Evolutionary conservation across 2,113 vertebrate species (phyloP), one percentile per base, ranked within the genome.

Genomic region (Prunella himalayana): DNA sequence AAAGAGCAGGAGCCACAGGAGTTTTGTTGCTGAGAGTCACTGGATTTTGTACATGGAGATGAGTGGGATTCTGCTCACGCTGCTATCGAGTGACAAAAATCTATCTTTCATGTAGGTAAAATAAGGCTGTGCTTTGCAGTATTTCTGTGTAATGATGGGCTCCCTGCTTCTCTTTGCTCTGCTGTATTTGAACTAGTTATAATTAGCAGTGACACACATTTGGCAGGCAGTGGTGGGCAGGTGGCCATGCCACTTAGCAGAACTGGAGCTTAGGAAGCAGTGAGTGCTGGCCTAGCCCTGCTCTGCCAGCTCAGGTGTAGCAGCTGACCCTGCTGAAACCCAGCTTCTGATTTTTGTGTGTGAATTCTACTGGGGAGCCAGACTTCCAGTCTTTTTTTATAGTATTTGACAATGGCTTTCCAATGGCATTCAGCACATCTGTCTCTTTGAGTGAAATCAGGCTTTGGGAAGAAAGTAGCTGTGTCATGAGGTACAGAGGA

Each of bases 241-340:
- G 92, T 83, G 80, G 90, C 88, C 72, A 28, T 78, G 93, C 27
- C 82, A 59, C 71, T 95, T 81, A 82, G 91, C 79, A 84, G 87
- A 90, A 10, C 75, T 33, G 73, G 63, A 86, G 83, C 86, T 93
- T 51, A 25, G 86, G 92, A 87, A 92, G 86, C 63, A 68, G 78
- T 44, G 37, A 73, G 66, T 63, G 78, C 89, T 80, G 81, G 80
- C 94, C 83, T 69, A 25, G 63, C 2, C 3, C 57, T 80, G 81
- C 77, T 84, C 91, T 82, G 92, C 94, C 88, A 96, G 28, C 72
- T 93, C 87, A 90, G 86, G 82, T 94, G 64, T 80, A 94, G 60
- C 86, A 84, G 61, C 33, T 79, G 83, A 65, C 81, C 82, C 66
- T 63, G 33, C 47, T 84, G 70, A 82, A 87, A 72, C 51, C 39